Conservation (phyloP, 1,140 invertebrate species). For the Pseudomyrmex flavicornis region DNA sequence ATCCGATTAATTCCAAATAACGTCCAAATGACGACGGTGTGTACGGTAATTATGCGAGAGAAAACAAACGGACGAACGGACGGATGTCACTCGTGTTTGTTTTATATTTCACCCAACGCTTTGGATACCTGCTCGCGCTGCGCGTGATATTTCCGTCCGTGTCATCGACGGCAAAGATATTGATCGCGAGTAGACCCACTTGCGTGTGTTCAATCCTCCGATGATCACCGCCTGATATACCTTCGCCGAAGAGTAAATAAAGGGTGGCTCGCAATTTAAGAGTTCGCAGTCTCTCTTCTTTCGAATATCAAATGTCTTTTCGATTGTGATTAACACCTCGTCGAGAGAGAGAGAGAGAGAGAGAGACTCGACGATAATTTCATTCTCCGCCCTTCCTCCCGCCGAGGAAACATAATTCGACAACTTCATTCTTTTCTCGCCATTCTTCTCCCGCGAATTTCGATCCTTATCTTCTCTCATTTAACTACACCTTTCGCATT, state of each 20-base stretch:
- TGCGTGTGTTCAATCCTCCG: constrained; percentile 1
- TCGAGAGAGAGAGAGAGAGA: not conserved
- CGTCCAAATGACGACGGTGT: not conserved
- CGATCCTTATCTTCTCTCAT: not conserved
- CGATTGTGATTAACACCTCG: not conserved
- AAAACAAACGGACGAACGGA: not conserved
- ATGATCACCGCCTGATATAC: constrained; percentile 2
- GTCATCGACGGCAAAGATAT: constrained; percentile 49
- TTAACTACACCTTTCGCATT: constrained; percentile 1
- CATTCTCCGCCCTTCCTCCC: not conserved
- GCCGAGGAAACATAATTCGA: not conserved
- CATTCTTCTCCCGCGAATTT: not conserved
- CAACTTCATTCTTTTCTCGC: not conserved
- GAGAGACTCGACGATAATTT: not conserved
- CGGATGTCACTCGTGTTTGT: not conserved
- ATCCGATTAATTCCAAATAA: constrained; percentile 18
- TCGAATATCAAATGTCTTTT: not conserved
- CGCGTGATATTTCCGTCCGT: constrained; percentile 17
- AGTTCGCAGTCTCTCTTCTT: not conserved
- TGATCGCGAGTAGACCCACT: constrained; percentile 38
- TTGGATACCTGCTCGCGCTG: not conserved
- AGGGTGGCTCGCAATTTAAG: constrained; percentile 54
- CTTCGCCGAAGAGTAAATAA: constrained; percentile 24
- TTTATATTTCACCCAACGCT: constrained; percentile 4
- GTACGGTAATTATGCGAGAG: constrained; percentile 17